Conservation (phyloP, 1,140 invertebrate species). For the Elysia chlorotica region DNA sequence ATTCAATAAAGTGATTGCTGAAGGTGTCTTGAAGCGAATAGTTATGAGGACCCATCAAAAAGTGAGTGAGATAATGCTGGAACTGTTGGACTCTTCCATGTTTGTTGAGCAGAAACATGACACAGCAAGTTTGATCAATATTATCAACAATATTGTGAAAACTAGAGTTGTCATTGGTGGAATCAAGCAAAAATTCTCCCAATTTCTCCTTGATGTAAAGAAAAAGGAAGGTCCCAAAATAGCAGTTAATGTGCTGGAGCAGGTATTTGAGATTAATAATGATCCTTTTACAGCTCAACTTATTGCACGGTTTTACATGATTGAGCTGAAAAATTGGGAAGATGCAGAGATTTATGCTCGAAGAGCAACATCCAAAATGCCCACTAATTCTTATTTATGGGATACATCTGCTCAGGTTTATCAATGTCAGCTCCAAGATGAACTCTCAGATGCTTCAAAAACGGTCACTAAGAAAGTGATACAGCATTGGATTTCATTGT, state of each 20-base stretch:
- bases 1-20: constrained; percentile 25
- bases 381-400: constrained; percentile 33
- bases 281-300: constrained; percentile 39
- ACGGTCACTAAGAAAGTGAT: constrained; percentile 18
- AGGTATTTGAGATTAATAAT: constrained; percentile 23
- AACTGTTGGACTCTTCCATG: constrained; percentile 21
- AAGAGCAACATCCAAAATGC: constrained; percentile 21
- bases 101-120: constrained; percentile 16
- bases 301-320: constrained; percentile 35
- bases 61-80: constrained; percentile 24
- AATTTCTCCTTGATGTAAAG: constrained; percentile 27
- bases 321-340: constrained; percentile 29
- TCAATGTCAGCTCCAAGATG: constrained; percentile 26
- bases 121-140: constrained; percentile 20
- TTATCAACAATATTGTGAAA: constrained; percentile 33
- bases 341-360: constrained; percentile 30
- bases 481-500: constrained; percentile 13
- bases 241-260: constrained; percentile 27
- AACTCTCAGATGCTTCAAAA: not conserved
- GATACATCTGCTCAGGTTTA: constrained; percentile 38
- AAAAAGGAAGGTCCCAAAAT: constrained; percentile 26
- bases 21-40: constrained; percentile 26
- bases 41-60: constrained; percentile 4
- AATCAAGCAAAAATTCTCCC: constrained; percentile 28
- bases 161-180: constrained; percentile 24